Base-by-base conservation (phyloP, 2,888 invertebrate species). In the Clusia tigrina region DNA sequence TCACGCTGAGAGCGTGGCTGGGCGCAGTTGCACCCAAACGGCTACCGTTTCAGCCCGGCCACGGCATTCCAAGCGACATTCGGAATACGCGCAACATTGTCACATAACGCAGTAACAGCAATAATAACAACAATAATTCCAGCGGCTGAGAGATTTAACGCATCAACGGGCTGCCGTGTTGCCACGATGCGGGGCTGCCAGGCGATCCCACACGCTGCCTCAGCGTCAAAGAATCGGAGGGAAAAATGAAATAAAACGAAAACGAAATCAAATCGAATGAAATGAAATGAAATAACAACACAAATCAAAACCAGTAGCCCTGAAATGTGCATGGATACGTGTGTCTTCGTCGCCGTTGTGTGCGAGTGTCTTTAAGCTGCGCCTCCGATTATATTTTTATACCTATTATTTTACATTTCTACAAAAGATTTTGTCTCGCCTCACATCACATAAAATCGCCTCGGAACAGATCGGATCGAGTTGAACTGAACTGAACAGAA, bases 291-390 rank as follows among this genome's bases (percentile, higher is more conserved):
- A n/a, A n/a, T n/a, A n/a, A n/a, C n/a, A n/a, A n/a, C n/a, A n/a
- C n/a, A n/a, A n/a, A 5, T 42, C 42, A 71, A 71, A 68, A 71
- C 71, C 71, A 71, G 71, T 71, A 71, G 71, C 71, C 37, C 60
- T 60, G 63, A 63, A 68, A 67, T 69, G 62, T 63, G 65, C 67
- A 69, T 51, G 58, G 66, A 68, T 69, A 71, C 25, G 3, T 58
- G 20, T 37, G 12, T 15, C 17, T 5, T 17, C 32, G 54, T 5
- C 15, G 22, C 37, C 23, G 20, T 42, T 23, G 24, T 59, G 53
- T 58, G 12, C 24, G 53, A 18, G 32, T 59, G 42, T 18, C 24
- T 24, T 26, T 17, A 25, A 42, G 25, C 54, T 12, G 54, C 18
- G 59, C 54, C 42, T 32, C 59, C 12, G 59, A 59, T 59, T 59